Conservation (phyloP, 2,797 vertebrate genomes). For the Peromyscus attwateri region DNA sequence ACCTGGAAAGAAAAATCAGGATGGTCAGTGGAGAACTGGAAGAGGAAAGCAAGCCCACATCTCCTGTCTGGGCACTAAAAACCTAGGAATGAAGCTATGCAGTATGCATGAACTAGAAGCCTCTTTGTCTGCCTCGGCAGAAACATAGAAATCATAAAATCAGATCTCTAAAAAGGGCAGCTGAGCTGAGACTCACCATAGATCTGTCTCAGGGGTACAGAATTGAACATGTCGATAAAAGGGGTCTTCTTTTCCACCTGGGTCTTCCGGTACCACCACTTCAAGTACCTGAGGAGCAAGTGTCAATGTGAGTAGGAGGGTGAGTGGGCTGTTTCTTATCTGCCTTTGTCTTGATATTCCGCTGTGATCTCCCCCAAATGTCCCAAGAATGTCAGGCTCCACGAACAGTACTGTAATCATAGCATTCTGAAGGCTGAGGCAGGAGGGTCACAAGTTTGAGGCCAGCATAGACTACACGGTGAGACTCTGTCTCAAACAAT, state of each 20-base stretch:
- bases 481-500: neutral
- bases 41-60: neutral
- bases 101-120: neutral
- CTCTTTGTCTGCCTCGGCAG: conserved; percentile 33
- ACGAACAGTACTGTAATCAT: neutral
- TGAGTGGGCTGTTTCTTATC: neutral
- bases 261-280: conserved; percentile 97
- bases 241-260: conserved; percentile 96
- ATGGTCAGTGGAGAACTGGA: neutral
- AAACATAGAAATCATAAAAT: neutral
- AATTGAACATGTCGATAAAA: conserved; percentile 95
- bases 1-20: conserved; percentile 87
- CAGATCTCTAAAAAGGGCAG: neutral
- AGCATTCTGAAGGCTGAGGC: neutral
- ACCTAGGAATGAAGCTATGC: neutral
- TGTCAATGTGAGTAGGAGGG: neutral
- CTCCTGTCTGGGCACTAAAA: conserved; percentile 54
- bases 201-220: conserved; percentile 94
- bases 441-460: neutral
- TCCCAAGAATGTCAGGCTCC: neutral
- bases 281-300: conserved; percentile 90
- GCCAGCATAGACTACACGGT: neutral
- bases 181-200: conserved; percentile 90
- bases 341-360: neutral
- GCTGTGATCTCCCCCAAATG: neutral